These are phyloP conservation scores for Porites evermanni DNA, from an alignment of 92 coral and sea anemone species.

Conservation along the genomic window DNA sequence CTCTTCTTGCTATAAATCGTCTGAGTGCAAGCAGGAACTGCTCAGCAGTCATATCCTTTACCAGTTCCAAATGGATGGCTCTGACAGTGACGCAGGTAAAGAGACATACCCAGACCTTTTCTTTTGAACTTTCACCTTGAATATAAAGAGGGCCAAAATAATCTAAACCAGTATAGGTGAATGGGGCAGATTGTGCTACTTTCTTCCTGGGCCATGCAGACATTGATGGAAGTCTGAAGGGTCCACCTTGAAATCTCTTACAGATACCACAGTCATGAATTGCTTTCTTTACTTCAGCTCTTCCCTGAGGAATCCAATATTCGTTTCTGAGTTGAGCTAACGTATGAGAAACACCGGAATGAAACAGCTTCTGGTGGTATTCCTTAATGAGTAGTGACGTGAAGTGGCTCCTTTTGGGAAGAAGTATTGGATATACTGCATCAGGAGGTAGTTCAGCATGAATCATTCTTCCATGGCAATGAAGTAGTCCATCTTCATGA, in stretches of 20 bases:
- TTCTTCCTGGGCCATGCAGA: slow-evolving; percentile 20
- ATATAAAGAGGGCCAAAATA: not conserved
- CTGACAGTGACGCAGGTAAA: not conserved
- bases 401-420: slow-evolving; percentile 20
- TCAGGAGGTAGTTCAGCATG: not conserved
- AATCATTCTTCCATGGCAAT: slow-evolving; percentile 22
- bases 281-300: slow-evolving; percentile 1
- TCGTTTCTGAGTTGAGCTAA: slow-evolving; percentile 12
- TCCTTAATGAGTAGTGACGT: slow-evolving; percentile 13
- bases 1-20: no score
- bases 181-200: slow-evolving; percentile 3
- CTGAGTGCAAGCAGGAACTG: no score
- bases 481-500: slow-evolving; percentile 12
- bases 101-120: not conserved
- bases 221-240: slow-evolving; percentile 16
- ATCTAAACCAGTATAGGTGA: slow-evolving; percentile 12
- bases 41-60: slow-evolving; percentile 3
- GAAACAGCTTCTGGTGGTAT: slow-evolving; percentile 1
- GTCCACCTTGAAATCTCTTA: slow-evolving; percentile 22
- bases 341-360: slow-evolving; percentile 2
- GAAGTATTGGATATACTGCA: not conserved
- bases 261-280: slow-evolving; percentile 14
- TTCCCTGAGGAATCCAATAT: slow-evolving; percentile 26
- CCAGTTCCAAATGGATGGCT: not conserved
- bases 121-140: not conserved